phyloP scores from a whole-genome alignment of 2,797 vertebrate species.

The Rallus crepitans region DNA sequence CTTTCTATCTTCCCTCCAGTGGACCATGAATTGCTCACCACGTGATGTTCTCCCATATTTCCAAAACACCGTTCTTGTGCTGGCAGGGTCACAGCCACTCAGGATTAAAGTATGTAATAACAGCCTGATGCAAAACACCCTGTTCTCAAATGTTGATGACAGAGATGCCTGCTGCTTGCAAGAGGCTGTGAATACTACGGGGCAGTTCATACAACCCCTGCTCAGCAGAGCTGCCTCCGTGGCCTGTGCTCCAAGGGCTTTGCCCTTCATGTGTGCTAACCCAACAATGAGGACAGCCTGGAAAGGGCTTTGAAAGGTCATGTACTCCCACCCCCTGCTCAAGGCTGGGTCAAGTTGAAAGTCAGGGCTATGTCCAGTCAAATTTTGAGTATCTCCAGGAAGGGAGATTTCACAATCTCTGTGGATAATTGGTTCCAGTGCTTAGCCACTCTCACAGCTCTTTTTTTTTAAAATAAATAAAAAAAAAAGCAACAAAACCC shows the following conservation, averaged over 20 bases:
- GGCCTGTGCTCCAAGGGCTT: background rate
- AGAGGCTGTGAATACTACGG: background rate
- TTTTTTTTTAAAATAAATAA: background rate
- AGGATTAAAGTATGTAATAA: background rate
- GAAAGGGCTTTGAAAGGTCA: background rate
- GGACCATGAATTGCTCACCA: background rate
- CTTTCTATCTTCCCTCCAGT: background rate
- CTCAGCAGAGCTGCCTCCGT: background rate
- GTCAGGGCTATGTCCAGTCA: slow-evolving; percentile 4
- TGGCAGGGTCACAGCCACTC: background rate
- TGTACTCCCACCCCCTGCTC: background rate
- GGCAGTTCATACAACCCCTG: background rate
- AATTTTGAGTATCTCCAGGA: slow-evolving; percentile 25
- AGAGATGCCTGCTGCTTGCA: background rate
- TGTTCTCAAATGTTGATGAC: background rate
- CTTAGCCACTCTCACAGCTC: background rate
- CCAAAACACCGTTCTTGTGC: background rate
- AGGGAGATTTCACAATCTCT: slow-evolving; percentile 46
- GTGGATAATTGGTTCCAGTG: slow-evolving; percentile 25
- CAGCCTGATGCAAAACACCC: background rate
- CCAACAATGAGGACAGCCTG: background rate
- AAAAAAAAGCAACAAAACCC: too few relatives aligned
- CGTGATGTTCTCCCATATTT: background rate
- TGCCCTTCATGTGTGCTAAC: background rate
- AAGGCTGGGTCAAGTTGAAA: slow-evolving; percentile 40